Conservation (phyloP, 1,140 invertebrate species). For the Neocloeon triangulifer region DNA sequence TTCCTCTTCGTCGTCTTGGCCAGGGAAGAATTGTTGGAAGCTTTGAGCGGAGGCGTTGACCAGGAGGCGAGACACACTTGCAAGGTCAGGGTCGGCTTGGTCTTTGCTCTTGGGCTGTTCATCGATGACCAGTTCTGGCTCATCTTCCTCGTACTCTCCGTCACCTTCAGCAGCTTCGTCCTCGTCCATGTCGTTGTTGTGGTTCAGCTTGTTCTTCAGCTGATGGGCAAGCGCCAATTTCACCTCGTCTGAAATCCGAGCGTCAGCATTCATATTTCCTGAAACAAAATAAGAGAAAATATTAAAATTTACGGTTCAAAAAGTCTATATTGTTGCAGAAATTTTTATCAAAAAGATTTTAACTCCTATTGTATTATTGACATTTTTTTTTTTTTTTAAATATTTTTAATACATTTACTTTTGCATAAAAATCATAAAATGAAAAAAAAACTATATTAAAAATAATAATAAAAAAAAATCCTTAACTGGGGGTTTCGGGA, state of each 20-base stretch:
- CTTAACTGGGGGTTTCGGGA: too few species aligned
- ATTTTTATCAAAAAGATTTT: too few species aligned
- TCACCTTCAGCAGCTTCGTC: slow-evolving; percentile 8
- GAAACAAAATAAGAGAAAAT: too few species aligned
- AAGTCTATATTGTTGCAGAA: too few species aligned
- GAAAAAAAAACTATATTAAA: too few species aligned
- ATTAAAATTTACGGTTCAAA: too few species aligned
- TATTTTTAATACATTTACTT: too few species aligned
- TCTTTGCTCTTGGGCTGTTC: slow-evolving; percentile 17
- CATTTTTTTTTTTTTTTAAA: too few species aligned
- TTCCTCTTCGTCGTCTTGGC: slow-evolving; percentile 16
- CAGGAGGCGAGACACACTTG: slow-evolving; percentile 47
- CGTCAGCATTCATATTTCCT: slow-evolving; percentile 1
- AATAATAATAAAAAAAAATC: too few species aligned
- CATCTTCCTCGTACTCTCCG: slow-evolving; percentile 23
- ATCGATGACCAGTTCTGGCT: slow-evolving; percentile 40
- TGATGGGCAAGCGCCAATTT: slow-evolving; percentile 60
- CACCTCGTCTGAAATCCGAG: slow-evolving; percentile 37
- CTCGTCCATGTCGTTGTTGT: slow-evolving; percentile 6
- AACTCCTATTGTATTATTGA: too few species aligned
- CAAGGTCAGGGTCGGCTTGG: slow-evolving; percentile 28
- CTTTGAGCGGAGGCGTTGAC: slow-evolving; percentile 57
- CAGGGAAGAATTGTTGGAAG: slow-evolving; percentile 26
- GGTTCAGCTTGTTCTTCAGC: slow-evolving; percentile 29
- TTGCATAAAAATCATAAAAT: too few species aligned